phyloP scores from a whole-genome alignment of 2,888 invertebrate genomes.

The Melanotus villosus region DNA sequence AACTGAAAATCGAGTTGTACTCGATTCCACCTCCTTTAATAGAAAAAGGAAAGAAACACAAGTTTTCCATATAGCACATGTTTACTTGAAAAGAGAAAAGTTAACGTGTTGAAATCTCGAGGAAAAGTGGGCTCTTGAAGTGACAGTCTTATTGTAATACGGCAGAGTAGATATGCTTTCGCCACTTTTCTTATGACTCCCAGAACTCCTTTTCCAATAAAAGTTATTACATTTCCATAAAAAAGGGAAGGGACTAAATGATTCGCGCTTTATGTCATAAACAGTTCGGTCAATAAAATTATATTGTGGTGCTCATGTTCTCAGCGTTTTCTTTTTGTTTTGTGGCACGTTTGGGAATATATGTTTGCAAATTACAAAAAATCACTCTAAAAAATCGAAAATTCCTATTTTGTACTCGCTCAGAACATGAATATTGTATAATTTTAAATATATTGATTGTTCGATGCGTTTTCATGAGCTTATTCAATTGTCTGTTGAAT shows the following conservation, averaged over 20 bases:
- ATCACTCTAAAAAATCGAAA: too few species aligned
- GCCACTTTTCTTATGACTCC: conserved; percentile 11
- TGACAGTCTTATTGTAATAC: conserved; percentile 11
- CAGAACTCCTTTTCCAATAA: conserved; percentile 17
- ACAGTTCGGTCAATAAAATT: conserved; percentile 6
- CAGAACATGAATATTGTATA: too few species aligned
- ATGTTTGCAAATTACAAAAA: too few species aligned
- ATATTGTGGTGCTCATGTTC: neutral
- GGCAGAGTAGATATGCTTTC: conserved; percentile 6
- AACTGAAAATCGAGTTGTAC: neutral
- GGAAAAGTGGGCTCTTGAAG: conserved; percentile 3
- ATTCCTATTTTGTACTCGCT: too few species aligned
- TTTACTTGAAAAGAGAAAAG: neutral
- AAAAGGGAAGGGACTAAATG: conserved; percentile 10
- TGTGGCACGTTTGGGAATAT: neutral
- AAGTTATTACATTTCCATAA: conserved; percentile 21
- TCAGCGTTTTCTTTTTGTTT: neutral
- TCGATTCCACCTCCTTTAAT: neutral
- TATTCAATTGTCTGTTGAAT: too few species aligned
- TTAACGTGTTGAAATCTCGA: neutral
- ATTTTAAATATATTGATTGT: too few species aligned
- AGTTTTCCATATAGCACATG: conserved; percentile 1
- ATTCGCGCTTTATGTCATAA: conserved; percentile 11
- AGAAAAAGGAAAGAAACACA: neutral
- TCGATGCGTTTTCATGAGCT: too few species aligned